phyloP scores from a whole-genome alignment of 2,888 invertebrate species.

The Tortrix viridana region DNA sequence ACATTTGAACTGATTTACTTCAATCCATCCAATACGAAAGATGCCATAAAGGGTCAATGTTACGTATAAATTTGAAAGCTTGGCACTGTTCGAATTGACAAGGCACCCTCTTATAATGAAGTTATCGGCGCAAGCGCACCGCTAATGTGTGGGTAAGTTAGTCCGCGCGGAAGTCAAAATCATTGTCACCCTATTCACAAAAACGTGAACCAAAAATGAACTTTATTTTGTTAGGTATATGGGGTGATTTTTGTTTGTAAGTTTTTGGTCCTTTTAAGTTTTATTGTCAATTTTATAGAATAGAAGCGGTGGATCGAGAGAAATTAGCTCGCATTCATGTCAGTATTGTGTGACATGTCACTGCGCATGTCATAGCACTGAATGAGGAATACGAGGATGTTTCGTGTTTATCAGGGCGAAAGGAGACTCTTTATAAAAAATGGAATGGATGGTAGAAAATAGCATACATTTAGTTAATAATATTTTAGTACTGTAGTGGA shows the following conservation, averaged over 20 bases:
- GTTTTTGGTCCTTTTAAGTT: slow-evolving; percentile 5
- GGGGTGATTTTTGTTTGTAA: slow-evolving; percentile 1
- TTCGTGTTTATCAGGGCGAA: slow-evolving; percentile 29
- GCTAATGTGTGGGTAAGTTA: slow-evolving; percentile 77
- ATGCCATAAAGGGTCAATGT: too few relatives aligned
- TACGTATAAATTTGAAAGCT: too few relatives aligned
- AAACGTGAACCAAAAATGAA: background rate
- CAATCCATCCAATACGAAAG: too few relatives aligned
- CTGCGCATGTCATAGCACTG: slow-evolving; percentile 43
- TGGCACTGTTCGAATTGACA: slow-evolving; percentile 12
- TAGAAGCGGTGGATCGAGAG: slow-evolving; percentile 75
- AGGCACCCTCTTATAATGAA: slow-evolving; percentile 53
- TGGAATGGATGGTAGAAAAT: too few relatives aligned
- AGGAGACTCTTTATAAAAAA: slow-evolving; percentile 3
- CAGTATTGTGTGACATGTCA: slow-evolving; percentile 60
- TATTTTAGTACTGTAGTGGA: too few relatives aligned
- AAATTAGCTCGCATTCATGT: slow-evolving; percentile 80
- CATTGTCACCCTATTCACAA: slow-evolving; percentile 49
- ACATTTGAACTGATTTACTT: slow-evolving; percentile 22
- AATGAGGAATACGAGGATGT: slow-evolving; percentile 38
- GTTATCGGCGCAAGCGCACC: slow-evolving; percentile 66
- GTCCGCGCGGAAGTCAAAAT: slow-evolving; percentile 68
- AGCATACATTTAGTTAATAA: too few relatives aligned
- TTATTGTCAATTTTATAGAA: slow-evolving; percentile 50
- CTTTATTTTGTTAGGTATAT: background rate